Evolutionary conservation across 2,113 vertebrate genomes (phyloP), one percentile per base, ranked within the genome.

Genomic region (Ageneiosus marmoratus): DNA sequence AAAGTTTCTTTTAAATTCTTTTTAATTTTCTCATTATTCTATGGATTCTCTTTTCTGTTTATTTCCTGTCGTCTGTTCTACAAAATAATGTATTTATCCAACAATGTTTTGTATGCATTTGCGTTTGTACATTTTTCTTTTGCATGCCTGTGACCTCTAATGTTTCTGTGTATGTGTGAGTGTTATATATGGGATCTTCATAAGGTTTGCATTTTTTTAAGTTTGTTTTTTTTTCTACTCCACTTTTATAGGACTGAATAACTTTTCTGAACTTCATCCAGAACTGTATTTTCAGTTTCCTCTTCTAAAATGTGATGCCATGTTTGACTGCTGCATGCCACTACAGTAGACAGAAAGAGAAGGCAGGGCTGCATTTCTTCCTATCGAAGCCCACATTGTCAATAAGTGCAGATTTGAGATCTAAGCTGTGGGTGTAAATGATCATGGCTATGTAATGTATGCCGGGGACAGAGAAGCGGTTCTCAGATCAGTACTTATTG

Each of bases 271-370:
- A 20, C 27, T 82, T 22, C 44, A n/a, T 77, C 18, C 11, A 29
- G 34, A 65, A 24, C 3, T 82, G 32, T 12, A 7, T 32, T 83
- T 18, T 24, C 3, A 51, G 41, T 77, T 48, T 29, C 32, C 20
- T 89, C 63, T 74, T 62, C 85, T 89, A 55, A 85, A 77, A 81
- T 88, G 88, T 89, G 73, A 90, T 90, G 88, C 88, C 85, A 89
- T 74, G 84, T 86, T 84, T 72, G 84, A 90, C 83, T 91, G 89
- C 83, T 93, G 94, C 94, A 95, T 94, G 93, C 90, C 89, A 87
- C 86, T 86, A 22, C n/a, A 72, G 8, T 81, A 60, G 22, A 78
- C 46, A 79, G 44, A 44, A 37, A n/a, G 37, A 86, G 69, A 60
- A 41, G 74, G 63, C 67, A 9, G 83, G 27, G 0, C 5, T 7